Percentiles rank a stretch among this genome's conserved stretches.
Conservation (phyloP, 1,140 invertebrate genomes). For the Drosophila pruinosa region DNA sequence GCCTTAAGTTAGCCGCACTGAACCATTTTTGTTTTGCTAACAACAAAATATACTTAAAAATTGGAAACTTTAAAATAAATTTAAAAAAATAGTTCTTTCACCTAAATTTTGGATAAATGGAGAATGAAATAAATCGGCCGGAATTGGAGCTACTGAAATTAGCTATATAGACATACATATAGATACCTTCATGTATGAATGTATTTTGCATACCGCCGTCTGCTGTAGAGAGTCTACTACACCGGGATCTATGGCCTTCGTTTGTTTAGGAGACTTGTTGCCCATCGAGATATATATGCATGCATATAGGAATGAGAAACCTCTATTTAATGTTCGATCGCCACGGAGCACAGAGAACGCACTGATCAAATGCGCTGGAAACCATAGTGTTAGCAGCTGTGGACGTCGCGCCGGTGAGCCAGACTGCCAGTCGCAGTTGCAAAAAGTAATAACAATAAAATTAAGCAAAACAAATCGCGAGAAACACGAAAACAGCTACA, state of each 20-base stretch:
- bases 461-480: slow-evolving; percentile 21
- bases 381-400: slow-evolving; percentile 19
- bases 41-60: no score
- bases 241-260: slow-evolving; percentile 9
- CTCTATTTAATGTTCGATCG: slow-evolving; percentile 45
- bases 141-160: no score
- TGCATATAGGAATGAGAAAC: no score
- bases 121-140: no score
- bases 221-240: slow-evolving; percentile 12
- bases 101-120: no score
- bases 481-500: slow-evolving; percentile 4
- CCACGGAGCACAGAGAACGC: slow-evolving; percentile 40
- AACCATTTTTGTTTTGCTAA: no score
- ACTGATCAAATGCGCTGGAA: slow-evolving; percentile 38
- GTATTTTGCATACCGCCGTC: slow-evolving; percentile 48
- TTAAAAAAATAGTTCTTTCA: no score
- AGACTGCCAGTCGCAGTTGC: slow-evolving; percentile 6
- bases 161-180: no score
- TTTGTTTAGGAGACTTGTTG: slow-evolving; percentile 52
- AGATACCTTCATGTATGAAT: slow-evolving; percentile 16
- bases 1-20: no score
- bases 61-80: no score
- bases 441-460: slow-evolving; percentile 37
- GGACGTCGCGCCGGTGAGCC: background rate
- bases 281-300: slow-evolving; percentile 39